Percentiles rank a stretch among this genome's conserved stretches.
Evolutionary conservation across 2,797 vertebrate genomes (phyloP).

Genomic region (Centropyge bicolor): DNA sequence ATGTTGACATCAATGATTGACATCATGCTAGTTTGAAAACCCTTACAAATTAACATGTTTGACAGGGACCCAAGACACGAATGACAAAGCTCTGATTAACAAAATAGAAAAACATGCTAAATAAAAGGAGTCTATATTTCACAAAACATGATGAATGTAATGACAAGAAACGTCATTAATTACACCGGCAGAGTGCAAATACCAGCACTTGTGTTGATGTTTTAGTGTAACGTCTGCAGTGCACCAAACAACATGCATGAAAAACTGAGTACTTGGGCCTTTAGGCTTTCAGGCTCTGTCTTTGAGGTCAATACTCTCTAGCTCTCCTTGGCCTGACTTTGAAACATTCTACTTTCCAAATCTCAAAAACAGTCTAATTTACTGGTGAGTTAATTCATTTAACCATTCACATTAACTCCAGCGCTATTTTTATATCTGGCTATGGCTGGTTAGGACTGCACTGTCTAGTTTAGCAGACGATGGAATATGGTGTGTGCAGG

Average conservation of each 20-base stretch:
- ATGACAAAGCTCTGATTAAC: constrained; percentile 22
- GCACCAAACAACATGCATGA: constrained; percentile 32
- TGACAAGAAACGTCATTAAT: constrained; percentile 28
- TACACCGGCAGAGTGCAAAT: constrained; percentile 26
- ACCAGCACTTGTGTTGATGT: constrained; percentile 7
- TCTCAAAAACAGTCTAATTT: constrained; percentile 42
- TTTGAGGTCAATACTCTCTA: constrained; percentile 35
- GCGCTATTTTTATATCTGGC: constrained; percentile 54
- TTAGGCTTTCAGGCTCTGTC: constrained; percentile 23
- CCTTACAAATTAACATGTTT: constrained; percentile 49
- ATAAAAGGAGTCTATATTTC: constrained; percentile 4
- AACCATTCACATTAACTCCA: constrained; percentile 43
- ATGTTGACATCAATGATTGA: constrained; percentile 57
- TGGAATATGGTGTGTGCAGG: constrained; percentile 73
- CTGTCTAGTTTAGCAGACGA: constrained; percentile 67
- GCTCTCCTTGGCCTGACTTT: constrained; percentile 61
- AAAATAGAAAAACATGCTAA: constrained; percentile 14
- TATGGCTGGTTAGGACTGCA: constrained; percentile 49
- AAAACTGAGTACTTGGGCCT: constrained; percentile 13
- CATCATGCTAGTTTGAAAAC: constrained; percentile 53
- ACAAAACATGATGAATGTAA: constrained; percentile 19
- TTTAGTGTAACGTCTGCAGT: constrained; percentile 18
- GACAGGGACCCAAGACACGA: constrained; percentile 40
- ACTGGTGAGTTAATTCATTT: constrained; percentile 43
- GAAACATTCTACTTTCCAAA: constrained; percentile 42